Evolutionary conservation across 2,888 invertebrate genomes (phyloP), one percentile per base, ranked within the genome.

Genomic region (Eurois occulta): DNA sequence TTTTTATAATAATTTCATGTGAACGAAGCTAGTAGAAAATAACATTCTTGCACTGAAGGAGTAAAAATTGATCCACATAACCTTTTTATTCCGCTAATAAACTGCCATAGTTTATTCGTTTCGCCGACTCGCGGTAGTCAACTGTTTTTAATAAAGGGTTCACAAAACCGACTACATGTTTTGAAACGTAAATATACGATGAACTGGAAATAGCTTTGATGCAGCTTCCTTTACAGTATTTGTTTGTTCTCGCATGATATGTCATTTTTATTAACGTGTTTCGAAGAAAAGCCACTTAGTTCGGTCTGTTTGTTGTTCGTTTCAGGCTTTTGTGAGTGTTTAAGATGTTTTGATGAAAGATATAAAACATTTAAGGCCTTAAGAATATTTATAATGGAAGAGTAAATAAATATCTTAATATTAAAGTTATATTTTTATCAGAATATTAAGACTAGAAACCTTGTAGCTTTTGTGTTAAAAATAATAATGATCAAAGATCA

Each of bases 161-260:
- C 62, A 77, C 35, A 69, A 76, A 75, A 81, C 60, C n/a, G 60
- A 38, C 46, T 43, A 24, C 48, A 71, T 83, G 66, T 84, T 80
- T 73, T 71, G n/a, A 32, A 77, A 80, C 70, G 52, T 55, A 85
- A 80, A 86, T 80, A 80, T 67, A 71, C 68, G 35, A n/a, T 41
- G 65, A 76, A 35, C 38, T 79, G 46, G 28, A 81, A 77, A 81
- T 86, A 83, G 48, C 72, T 48, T 72, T 62, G 77, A 71, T 75
- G 60, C 77, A 84, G 70, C 70, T 84, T 85, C 82, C 68, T 77
- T 71, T 70, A 32, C 55, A 35, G 18, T 58, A 66, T 87, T 81
- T 84, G 67, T 81, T 84, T 84, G 77, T 86, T 79, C 65, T 71
- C 55, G 65, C 66, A 58, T 78, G 73, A 84, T 78, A 77, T 79